phyloP scores from a whole-genome alignment of 2,888 invertebrate species.

The Luffia ferchaultella region DNA sequence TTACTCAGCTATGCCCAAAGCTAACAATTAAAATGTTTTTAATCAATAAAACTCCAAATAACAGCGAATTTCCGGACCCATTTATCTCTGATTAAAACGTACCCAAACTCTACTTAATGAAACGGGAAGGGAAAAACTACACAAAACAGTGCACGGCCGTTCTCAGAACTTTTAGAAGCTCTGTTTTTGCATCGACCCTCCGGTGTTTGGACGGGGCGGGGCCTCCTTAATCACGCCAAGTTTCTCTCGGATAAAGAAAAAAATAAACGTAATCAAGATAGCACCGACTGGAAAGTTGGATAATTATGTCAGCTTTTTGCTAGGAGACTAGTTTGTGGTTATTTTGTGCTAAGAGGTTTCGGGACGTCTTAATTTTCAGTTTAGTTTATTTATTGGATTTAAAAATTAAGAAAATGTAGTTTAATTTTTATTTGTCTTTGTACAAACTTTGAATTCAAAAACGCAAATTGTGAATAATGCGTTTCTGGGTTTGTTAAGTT shows the following conservation, averaged over 20 bases:
- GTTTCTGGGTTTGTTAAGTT: no score
- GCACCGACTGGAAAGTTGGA: background rate
- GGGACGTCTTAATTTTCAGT: background rate
- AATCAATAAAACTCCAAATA: no score
- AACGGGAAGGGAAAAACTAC: background rate
- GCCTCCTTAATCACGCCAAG: background rate
- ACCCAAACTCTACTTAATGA: background rate
- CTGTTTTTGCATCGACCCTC: background rate
- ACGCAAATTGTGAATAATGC: no score
- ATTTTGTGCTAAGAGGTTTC: background rate
- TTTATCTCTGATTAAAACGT: no score
- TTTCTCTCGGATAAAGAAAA: background rate
- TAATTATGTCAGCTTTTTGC: background rate
- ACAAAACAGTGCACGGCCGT: background rate
- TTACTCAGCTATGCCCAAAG: no score
- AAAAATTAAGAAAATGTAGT: no score
- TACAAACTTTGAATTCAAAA: no score
- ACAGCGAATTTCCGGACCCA: no score
- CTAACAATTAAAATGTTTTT: no score
- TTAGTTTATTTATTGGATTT: no score
- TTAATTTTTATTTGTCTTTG: no score
- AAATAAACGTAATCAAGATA: background rate
- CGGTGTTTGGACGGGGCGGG: background rate
- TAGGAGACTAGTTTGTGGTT: background rate
- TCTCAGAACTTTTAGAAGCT: background rate